A percentile compares a stretch with the other conserved stretches of the same genome.
phyloP scores from a whole-genome alignment of 1,140 invertebrate species.

The Aricia agestis region DNA sequence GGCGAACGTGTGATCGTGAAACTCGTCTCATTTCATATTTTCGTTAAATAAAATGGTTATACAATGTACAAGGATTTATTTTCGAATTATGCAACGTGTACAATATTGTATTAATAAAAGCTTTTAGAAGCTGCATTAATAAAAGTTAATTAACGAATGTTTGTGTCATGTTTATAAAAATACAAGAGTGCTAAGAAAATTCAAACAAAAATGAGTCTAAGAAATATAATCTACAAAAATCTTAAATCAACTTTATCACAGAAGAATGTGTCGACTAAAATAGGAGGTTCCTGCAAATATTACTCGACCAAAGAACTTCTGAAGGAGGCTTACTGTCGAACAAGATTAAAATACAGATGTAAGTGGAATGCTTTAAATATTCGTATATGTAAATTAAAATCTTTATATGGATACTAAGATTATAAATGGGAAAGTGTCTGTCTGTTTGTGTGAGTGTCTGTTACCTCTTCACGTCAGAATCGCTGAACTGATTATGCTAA shows the following conservation, averaged over 20 bases:
- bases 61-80: slow-evolving; percentile 1
- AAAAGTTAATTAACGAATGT: not conserved
- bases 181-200: slow-evolving; percentile 14
- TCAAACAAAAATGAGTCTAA: slow-evolving; percentile 42
- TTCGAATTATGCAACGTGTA: slow-evolving; percentile 21
- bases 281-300: slow-evolving; percentile 30
- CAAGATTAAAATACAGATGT: slow-evolving; percentile 75
- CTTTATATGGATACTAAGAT: too few species aligned
- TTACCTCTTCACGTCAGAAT: too few species aligned
- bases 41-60: not conserved
- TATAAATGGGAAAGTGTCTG: too few species aligned
- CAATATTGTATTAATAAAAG: not conserved
- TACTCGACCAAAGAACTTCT: slow-evolving; percentile 66
- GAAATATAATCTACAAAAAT: slow-evolving; percentile 38
- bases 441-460: too few species aligned
- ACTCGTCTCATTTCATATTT: slow-evolving; percentile 1
- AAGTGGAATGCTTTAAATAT: slow-evolving; percentile 36
- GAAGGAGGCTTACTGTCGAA: slow-evolving; percentile 71
- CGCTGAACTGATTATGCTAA: too few species aligned
- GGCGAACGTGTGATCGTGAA: not conserved
- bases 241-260: slow-evolving; percentile 42
- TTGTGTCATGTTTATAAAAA: slow-evolving; percentile 5
- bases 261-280: slow-evolving; percentile 34
- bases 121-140: not conserved
- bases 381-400: too few species aligned